Base-by-base conservation (phyloP, 2,797 vertebrate species). In the Loriculus beryllinus region DNA sequence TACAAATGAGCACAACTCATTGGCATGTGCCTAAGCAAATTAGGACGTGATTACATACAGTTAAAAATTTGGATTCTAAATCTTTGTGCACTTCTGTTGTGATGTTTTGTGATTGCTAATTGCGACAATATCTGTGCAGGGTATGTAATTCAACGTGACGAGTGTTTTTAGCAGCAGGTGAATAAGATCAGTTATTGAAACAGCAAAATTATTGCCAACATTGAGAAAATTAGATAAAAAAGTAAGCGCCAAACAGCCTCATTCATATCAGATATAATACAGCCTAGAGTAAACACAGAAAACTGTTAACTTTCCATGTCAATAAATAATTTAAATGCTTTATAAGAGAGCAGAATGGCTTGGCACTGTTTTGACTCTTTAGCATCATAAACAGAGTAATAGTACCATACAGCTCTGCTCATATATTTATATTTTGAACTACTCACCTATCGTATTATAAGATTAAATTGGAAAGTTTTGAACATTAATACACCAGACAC, bases 161-260 rank as follows among this genome's bases (percentile, higher is more conserved):
- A 84, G 77, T 82, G 60, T 80, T 96, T 92, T 94, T 94, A 96
- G 89, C 90, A 89, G 94, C 82, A 94, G 94, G 89, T 96, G 90
- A 95, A 10, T 83, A 93, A 91, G 91, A 91, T 83, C 80, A 91
- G 64, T 82, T 92, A 88, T 86, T 48, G 85, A 92, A 96, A 90
- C 42, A 91, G 77, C 77, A 91, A 80, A 88, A 93, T 88, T 92
- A 87, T 89, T 94, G 92, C 88, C 86, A 95, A 7, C 75, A 12
- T 40, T 65, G 85, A 93, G 85, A 90, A 95, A 93, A 94, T 74
- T 7, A 86, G 87, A 80, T 80, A 80, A 93, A 95, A 96, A 94
- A 23, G 35, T 25, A 79, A 94, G 52, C 70, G 64, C 86, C 83
- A 86, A 83, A 95, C 75, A 90, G 75, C 70, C 80, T 92, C 56